phyloP scores from a whole-genome alignment of 2,888 invertebrate genomes.

The Dryobotodes eremita region DNA sequence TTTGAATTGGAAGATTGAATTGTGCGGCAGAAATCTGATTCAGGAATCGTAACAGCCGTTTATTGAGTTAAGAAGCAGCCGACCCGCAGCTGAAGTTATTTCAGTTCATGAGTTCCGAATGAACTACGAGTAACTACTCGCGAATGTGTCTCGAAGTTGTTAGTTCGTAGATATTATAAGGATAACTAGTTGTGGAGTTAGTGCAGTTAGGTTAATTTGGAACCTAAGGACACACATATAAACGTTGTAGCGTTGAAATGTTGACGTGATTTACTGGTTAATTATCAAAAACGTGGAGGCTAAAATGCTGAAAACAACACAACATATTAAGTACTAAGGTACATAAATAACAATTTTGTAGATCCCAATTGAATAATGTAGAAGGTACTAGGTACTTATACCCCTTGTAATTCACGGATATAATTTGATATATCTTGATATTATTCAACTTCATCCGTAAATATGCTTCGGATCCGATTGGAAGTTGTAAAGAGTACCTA shows the following conservation, averaged over 20 bases:
- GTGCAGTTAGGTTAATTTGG: slow-evolving; percentile 61
- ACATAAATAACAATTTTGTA: not conserved
- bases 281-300: not conserved
- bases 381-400: not conserved
- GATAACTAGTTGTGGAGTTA: slow-evolving; percentile 64
- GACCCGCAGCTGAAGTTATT: slow-evolving; percentile 66
- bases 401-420: not conserved
- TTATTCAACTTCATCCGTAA: slow-evolving; percentile 17
- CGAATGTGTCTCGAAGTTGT: slow-evolving; percentile 69
- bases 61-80: slow-evolving; percentile 55
- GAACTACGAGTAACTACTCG: slow-evolving; percentile 62
- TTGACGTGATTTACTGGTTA: not conserved
- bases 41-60: slow-evolving; percentile 50
- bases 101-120: slow-evolving; percentile 65
- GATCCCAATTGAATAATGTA: not conserved
- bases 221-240: slow-evolving; percentile 50
- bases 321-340: not conserved
- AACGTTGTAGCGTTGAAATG: slow-evolving; percentile 2
- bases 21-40: slow-evolving; percentile 36
- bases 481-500: not conserved
- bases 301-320: slow-evolving; percentile 10
- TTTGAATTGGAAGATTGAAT: slow-evolving; percentile 50
- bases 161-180: slow-evolving; percentile 62
- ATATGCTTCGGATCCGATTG: slow-evolving; percentile 3
- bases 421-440: slow-evolving; percentile 7